phyloP scores from a whole-genome alignment of 2,888 invertebrate genomes.

The Himalopsyche kuldschensis region DNA sequence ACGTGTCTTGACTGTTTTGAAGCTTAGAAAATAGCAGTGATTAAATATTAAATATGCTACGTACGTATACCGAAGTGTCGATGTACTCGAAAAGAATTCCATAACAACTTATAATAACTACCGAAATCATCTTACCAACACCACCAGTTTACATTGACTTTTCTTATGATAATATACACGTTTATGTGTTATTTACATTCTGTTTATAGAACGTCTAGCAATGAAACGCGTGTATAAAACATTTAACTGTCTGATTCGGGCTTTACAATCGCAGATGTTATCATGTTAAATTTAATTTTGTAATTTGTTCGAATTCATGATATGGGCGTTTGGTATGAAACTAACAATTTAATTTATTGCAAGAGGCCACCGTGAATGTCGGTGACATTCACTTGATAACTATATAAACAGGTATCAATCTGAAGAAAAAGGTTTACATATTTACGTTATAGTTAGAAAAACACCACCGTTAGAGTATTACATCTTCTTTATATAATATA shows the following conservation, averaged over 20 bases:
- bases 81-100: background rate
- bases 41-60: too few relatives aligned
- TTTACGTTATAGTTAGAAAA: too few relatives aligned
- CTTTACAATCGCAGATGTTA: background rate
- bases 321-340: background rate
- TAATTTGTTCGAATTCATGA: background rate
- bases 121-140: background rate
- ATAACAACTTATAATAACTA: background rate
- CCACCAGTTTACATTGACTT: background rate
- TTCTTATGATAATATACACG: background rate
- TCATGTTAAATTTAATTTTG: background rate
- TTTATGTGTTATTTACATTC: background rate
- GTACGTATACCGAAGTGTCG: too few relatives aligned
- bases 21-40: too few relatives aligned
- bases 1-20: too few relatives aligned
- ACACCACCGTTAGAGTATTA: too few relatives aligned
- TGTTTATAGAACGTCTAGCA: background rate
- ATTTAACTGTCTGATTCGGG: background rate
- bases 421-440: too few relatives aligned
- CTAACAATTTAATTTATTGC: too few relatives aligned
- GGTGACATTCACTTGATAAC: too few relatives aligned
- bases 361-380: too few relatives aligned
- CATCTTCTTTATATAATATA: too few relatives aligned
- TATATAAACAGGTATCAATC: too few relatives aligned
- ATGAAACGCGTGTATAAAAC: background rate